These are phyloP conservation scores for Colostygia pectinataria DNA, from an alignment of 2,888 invertebrate species.

Conservation along the genomic window DNA sequence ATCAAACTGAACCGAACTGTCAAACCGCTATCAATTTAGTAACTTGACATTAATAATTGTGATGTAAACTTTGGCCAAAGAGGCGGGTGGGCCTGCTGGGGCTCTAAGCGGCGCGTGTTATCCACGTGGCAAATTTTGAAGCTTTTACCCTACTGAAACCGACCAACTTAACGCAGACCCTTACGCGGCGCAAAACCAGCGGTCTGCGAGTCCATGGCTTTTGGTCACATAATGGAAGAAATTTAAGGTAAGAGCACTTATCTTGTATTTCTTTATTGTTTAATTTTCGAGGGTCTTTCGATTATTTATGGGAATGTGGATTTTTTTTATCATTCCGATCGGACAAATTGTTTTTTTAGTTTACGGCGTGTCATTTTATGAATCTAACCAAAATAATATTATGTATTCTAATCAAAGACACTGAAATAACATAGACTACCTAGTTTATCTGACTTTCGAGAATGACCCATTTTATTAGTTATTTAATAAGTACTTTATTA, in stretches of 20 bases:
- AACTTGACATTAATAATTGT: conserved; percentile 70
- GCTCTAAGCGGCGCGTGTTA: conserved; percentile 56
- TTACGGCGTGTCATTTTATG: conserved; percentile 10
- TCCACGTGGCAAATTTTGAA: conserved; percentile 61
- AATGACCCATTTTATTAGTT: too few relatives aligned
- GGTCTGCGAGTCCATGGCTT: conserved; percentile 14
- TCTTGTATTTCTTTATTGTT: conserved; percentile 60
- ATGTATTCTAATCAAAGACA: too few relatives aligned
- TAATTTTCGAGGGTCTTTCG: conserved; percentile 55
- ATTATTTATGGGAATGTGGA: conserved; percentile 53
- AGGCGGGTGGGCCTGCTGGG: conserved; percentile 32
- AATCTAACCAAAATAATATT: too few relatives aligned
- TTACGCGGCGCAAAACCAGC: conserved; percentile 2
- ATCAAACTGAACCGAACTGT: conserved; percentile 40
- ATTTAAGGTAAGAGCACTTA: conserved; percentile 52
- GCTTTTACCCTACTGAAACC: conserved; percentile 44
- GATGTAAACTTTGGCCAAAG: conserved; percentile 59
- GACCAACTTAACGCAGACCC: conserved; percentile 18
- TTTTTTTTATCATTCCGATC: conserved; percentile 33
- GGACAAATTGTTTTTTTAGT: conserved; percentile 30
- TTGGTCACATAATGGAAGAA: conserved; percentile 21
- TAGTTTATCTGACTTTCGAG: too few relatives aligned
- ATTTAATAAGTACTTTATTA: too few relatives aligned
- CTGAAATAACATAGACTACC: too few relatives aligned
- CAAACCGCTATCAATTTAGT: conserved; percentile 65